Percentiles rank a stretch among this genome's conserved stretches.
These are phyloP conservation scores for Microcebus ravelobensis DNA, from an alignment of 2,113 vertebrate species.

Conservation along the genomic window DNA sequence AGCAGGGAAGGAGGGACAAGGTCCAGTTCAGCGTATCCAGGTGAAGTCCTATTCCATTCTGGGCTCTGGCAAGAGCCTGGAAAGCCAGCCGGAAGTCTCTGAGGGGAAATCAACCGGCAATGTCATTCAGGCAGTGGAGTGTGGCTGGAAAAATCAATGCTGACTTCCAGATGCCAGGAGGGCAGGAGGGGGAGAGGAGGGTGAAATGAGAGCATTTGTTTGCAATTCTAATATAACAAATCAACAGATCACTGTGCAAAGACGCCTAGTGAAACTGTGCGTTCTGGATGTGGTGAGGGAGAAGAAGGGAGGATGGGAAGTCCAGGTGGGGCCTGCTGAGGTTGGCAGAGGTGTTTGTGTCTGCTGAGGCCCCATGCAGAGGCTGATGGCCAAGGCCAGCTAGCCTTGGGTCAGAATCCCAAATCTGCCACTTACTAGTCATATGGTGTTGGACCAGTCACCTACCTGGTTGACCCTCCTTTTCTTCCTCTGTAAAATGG, in stretches of 20 bases:
- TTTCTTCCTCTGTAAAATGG: constrained; percentile 29
- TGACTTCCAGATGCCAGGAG: constrained; percentile 75
- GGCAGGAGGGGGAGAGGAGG: background rate
- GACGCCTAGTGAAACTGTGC: constrained; percentile 80
- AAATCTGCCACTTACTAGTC: background rate
- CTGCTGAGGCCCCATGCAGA: background rate
- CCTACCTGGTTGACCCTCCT: background rate
- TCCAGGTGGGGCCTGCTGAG: background rate
- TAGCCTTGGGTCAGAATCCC: background rate
- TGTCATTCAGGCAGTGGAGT: constrained; percentile 81
- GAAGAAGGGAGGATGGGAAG: background rate
- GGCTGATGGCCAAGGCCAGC: background rate
- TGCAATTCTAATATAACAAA: constrained; percentile 86
- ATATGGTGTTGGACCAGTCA: background rate
- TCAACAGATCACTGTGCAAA: constrained; percentile 84
- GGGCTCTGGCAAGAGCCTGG: constrained; percentile 39
- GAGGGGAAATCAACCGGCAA: constrained; percentile 77
- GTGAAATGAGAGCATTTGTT: constrained; percentile 84
- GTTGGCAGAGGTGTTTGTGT: background rate
- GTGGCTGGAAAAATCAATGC: constrained; percentile 81
- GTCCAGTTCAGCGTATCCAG: background rate
- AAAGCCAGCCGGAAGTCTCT: constrained; percentile 58
- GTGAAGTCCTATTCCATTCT: constrained; percentile 38
- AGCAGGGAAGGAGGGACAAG: background rate
- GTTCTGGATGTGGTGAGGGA: constrained; percentile 60